Evolutionary conservation across 2,888 invertebrate genomes (phyloP).

Genomic region (Yponomeuta plumbellus): DNA sequence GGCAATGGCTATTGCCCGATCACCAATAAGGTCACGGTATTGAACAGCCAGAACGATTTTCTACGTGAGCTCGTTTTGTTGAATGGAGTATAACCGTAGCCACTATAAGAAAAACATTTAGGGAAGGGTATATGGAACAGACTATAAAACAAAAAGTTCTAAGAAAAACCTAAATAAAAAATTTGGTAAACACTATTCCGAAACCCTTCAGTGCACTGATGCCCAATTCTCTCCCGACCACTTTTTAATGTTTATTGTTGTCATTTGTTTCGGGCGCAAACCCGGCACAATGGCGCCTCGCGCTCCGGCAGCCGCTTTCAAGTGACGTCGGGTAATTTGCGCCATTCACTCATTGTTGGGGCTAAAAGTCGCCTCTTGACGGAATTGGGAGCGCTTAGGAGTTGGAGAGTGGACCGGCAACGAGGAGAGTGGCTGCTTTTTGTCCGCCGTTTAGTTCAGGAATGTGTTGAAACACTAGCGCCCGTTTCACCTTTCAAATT

Average conservation of each 20-base stretch:
- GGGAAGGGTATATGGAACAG: no score
- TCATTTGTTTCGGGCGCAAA: slow-evolving; percentile 72
- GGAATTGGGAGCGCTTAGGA: slow-evolving; percentile 73
- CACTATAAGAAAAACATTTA: no score
- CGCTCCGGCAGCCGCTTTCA: slow-evolving; percentile 67
- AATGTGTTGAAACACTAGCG: not conserved
- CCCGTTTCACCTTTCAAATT: no score
- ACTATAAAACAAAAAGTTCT: no score
- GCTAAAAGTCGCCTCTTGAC: slow-evolving; percentile 69
- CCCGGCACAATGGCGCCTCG: slow-evolving; percentile 63
- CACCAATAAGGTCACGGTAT: no score
- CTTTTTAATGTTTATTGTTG: slow-evolving; percentile 74
- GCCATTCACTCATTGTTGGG: slow-evolving; percentile 69
- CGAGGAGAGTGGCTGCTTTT: slow-evolving; percentile 26
- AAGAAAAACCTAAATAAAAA: no score
- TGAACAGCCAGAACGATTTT: no score
- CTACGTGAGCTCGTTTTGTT: no score
- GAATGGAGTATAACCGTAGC: no score
- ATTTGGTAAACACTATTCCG: no score
- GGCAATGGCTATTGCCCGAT: no score
- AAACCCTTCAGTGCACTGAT: no score
- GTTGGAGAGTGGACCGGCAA: slow-evolving; percentile 54
- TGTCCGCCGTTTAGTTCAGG: slow-evolving; percentile 25
- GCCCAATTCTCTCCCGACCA: slow-evolving; percentile 30
- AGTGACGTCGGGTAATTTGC: slow-evolving; percentile 71